Conservation (phyloP, 1,140 invertebrate genomes). For the Cardiocondyla obscurior region DNA sequence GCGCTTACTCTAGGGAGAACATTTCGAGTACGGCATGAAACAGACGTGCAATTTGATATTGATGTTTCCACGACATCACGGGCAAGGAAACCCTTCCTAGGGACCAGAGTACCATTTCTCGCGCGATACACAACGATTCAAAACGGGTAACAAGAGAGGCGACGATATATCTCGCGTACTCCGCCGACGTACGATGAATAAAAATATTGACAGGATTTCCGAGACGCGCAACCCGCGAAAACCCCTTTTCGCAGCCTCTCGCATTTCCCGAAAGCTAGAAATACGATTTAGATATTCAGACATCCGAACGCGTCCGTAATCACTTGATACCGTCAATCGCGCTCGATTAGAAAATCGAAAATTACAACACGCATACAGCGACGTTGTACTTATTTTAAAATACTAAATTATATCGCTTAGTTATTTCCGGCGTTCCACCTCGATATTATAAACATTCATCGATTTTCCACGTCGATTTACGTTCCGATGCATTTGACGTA, state of each 20-base stretch:
- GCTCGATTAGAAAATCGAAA: neutral
- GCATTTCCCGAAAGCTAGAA: constrained; percentile 14
- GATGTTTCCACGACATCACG: constrained; percentile 26
- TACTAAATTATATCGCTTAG: constrained; percentile 18
- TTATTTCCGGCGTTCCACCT: constrained; percentile 12
- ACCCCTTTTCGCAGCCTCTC: constrained; percentile 11
- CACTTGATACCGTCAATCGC: no score
- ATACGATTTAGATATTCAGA: no score
- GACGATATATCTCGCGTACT: constrained; percentile 22
- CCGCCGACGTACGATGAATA: constrained; percentile 31
- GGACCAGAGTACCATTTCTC: neutral
- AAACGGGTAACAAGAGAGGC: constrained; percentile 40
- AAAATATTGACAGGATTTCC: constrained; percentile 40
- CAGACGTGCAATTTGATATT: constrained; percentile 43
- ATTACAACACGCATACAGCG: neutral
- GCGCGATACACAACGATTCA: constrained; percentile 19
- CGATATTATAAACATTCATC: constrained; percentile 12
- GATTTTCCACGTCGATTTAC: constrained; percentile 6
- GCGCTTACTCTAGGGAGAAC: constrained; percentile 34
- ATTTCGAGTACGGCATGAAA: constrained; percentile 37
- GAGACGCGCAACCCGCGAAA: constrained; percentile 21
- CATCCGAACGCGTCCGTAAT: no score
- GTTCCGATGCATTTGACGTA: neutral
- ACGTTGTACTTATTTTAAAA: neutral
- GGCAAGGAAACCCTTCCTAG: constrained; percentile 8